Conservation (phyloP, 2,113 vertebrate species). For the Pyrgilauda ruficollis region DNA sequence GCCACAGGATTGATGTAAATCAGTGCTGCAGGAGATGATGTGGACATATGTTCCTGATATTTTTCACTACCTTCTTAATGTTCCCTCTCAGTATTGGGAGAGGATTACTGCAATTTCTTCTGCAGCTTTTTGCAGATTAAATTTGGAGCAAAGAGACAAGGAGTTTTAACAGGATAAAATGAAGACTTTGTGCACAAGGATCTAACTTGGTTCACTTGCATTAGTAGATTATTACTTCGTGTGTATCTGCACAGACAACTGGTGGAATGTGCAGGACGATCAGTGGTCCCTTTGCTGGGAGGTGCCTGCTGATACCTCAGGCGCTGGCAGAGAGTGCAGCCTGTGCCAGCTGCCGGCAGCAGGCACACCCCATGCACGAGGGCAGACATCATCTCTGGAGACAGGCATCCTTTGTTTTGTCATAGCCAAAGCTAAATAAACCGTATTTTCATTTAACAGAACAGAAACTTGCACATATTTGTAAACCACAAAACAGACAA, state of each 20-base stretch:
- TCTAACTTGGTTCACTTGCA: background rate
- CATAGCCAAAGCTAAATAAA: background rate
- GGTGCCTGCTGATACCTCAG: background rate
- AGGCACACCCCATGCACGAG: fast-evolving
- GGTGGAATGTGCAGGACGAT: background rate
- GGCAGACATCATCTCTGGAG: background rate
- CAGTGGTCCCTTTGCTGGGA: background rate
- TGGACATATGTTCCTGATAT: background rate
- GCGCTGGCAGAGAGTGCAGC: background rate
- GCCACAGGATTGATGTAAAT: background rate
- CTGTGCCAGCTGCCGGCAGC: background rate
- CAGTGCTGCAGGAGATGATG: background rate
- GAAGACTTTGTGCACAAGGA: background rate
- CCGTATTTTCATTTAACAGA: background rate
- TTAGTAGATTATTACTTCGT: background rate
- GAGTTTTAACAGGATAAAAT: background rate
- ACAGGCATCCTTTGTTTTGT: background rate
- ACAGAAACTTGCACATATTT: fast-evolving
- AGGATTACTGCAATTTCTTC: background rate
- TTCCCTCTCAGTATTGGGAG: background rate
- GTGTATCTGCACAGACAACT: background rate
- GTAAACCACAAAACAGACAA: background rate
- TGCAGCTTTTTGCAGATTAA: background rate
- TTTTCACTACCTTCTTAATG: background rate
- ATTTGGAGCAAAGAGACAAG: background rate